A percentile compares a stretch with the other conserved stretches of the same genome.
phyloP scores from a whole-genome alignment of 2,888 invertebrate genomes.

The Alsophila aescularia region DNA sequence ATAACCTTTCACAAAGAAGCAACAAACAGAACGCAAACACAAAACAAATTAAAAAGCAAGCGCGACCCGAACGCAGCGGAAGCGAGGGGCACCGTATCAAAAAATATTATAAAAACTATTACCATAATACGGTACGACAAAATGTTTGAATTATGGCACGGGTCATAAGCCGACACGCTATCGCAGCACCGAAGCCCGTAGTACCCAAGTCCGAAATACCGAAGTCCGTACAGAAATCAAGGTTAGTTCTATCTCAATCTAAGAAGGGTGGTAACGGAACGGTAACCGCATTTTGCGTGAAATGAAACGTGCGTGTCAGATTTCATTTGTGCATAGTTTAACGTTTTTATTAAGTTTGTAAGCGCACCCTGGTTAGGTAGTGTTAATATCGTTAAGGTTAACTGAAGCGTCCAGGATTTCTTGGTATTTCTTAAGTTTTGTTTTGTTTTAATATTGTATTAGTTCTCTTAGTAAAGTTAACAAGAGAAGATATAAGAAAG shows the following conservation, averaged over 20 bases:
- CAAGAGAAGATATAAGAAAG: no score
- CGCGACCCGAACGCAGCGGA: constrained; percentile 20
- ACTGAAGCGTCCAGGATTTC: background rate
- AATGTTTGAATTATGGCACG: constrained; percentile 67
- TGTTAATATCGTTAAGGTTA: constrained; percentile 14
- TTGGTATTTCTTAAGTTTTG: background rate
- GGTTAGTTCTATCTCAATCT: constrained; percentile 33
- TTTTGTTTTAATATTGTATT: no score
- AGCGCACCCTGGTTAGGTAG: constrained; percentile 16
- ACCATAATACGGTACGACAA: constrained; percentile 78
- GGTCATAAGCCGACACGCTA: constrained; percentile 51
- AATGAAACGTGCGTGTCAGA: constrained; percentile 53
- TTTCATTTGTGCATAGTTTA: constrained; percentile 67
- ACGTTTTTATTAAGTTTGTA: constrained; percentile 24
- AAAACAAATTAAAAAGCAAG: constrained; percentile 28
- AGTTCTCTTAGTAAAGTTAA: no score
- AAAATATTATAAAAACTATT: constrained; percentile 76
- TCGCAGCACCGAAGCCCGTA: constrained; percentile 15
- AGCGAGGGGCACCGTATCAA: constrained; percentile 40
- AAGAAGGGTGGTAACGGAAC: constrained; percentile 31
- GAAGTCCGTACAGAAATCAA: constrained; percentile 24
- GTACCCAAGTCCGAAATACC: constrained; percentile 1
- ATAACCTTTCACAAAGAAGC: background rate
- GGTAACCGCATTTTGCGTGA: constrained; percentile 46
- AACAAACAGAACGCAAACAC: constrained; percentile 22